phyloP scores from a whole-genome alignment of 92 coral and sea anemone genomes.

The Palythoa grandiflora region DNA sequence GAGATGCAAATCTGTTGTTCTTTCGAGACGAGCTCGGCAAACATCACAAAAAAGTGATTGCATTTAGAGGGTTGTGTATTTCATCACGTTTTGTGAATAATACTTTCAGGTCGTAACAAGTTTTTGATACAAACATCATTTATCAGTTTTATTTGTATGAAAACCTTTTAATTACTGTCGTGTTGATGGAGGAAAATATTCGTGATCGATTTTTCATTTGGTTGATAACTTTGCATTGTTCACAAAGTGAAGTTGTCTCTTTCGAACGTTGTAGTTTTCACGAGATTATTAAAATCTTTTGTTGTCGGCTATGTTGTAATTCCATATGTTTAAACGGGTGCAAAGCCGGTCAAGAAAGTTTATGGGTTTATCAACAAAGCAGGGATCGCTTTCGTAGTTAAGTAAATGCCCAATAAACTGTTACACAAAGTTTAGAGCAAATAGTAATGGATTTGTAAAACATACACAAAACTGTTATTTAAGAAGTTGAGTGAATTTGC shows the following conservation, averaged over 20 bases:
- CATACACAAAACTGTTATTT: not conserved
- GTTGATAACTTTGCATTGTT: conserved; percentile 17
- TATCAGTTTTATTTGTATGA: conserved; percentile 15
- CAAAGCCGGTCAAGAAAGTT: conserved; percentile 26
- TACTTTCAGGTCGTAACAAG: not conserved
- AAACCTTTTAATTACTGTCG: not conserved
- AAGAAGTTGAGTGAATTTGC: conserved; percentile 13
- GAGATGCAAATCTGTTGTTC: not conserved
- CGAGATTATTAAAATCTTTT: conserved; percentile 43
- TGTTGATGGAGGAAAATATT: not conserved
- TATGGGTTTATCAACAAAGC: not conserved
- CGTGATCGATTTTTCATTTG: not conserved
- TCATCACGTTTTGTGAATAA: conserved; percentile 18
- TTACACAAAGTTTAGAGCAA: not conserved
- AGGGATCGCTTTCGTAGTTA: not conserved
- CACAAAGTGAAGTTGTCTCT: conserved; percentile 9
- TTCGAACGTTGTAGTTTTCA: conserved; percentile 40
- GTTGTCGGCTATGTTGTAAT: conserved; percentile 36
- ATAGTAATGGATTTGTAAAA: not conserved
- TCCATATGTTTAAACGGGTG: conserved; percentile 21
- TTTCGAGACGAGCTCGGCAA: conserved; percentile 4
- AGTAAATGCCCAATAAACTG: conserved; percentile 37
- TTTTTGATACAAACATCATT: not conserved
- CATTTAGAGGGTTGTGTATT: conserved; percentile 15
- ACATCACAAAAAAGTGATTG: conserved; percentile 1